phyloP scores from a whole-genome alignment of 1,140 invertebrate species.

The Choristoneura fumiferana region DNA sequence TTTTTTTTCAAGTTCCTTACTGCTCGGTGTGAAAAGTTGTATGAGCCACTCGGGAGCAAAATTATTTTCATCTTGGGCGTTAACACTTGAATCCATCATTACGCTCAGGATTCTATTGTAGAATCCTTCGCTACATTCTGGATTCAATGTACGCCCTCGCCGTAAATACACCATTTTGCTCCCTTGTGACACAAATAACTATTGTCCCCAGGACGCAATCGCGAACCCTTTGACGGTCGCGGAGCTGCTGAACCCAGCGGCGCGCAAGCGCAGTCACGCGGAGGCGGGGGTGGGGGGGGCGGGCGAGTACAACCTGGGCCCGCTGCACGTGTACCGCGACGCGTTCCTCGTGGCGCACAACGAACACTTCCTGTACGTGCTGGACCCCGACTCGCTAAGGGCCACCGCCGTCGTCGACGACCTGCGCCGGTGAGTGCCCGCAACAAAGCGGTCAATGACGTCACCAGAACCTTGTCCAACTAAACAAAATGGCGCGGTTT shows the following conservation, averaged over 20 bases:
- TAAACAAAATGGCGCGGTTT: no score
- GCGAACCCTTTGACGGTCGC: slow-evolving; percentile 81
- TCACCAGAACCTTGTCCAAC: no score
- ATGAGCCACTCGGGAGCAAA: no score
- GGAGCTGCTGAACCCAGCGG: slow-evolving; percentile 83
- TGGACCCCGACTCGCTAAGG: slow-evolving; percentile 83
- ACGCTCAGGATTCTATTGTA: no score
- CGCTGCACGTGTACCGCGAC: slow-evolving; percentile 83
- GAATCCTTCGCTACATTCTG: no score
- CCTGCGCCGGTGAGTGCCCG: slow-evolving; percentile 46
- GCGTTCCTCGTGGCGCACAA: slow-evolving; percentile 87
- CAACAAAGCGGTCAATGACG: no score
- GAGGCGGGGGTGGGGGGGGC: no score
- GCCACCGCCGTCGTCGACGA: slow-evolving; percentile 76
- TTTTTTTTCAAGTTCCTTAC: no score
- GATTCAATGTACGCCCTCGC: no score
- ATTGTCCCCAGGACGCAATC: slow-evolving; percentile 78
- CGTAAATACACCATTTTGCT: not conserved
- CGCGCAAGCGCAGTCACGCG: slow-evolving; percentile 63
- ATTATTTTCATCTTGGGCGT: no score
- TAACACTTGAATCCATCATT: no score
- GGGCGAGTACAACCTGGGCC: slow-evolving; percentile 84
- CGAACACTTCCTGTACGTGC: slow-evolving; percentile 84
- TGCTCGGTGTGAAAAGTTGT: no score
- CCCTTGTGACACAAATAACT: not conserved